Evolutionary conservation across 1,140 invertebrate genomes (phyloP), one percentile per base, ranked within the genome.

Genomic region (Campodea augens): DNA sequence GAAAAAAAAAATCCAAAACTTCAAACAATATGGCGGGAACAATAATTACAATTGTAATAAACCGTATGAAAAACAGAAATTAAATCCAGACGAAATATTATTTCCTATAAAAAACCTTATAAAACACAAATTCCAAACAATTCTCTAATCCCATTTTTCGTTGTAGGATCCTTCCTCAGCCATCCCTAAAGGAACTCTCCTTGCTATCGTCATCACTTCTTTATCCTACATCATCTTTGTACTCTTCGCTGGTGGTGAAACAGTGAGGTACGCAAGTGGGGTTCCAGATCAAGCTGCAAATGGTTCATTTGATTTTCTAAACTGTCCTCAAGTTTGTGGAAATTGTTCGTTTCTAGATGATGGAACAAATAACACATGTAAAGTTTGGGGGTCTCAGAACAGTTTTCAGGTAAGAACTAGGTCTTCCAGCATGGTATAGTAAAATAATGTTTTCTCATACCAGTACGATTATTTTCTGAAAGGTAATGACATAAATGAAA

Each of bases 111-210:
- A n/a, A n/a, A n/a, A n/a, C n/a, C n/a, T n/a, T n/a, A n/a, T n/a
- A n/a, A n/a, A n/a, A n/a, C n/a, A n/a, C n/a, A n/a, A n/a, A n/a
- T n/a, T n/a, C n/a, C n/a, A n/a, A n/a, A n/a, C n/a, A n/a, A n/a
- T n/a, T n/a, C n/a, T n/a, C n/a, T n/a, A n/a, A 13, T 13, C 38
- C 5, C 25, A 4, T 49, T 15, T 23, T 13, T 46, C 24, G 21
- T 58, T 58, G 2, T 57, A 86, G 75, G 84, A 97, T 67, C 85
- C 91, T 4, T 80, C 78, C 0, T 72, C 67, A 21, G 81, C 87
- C 1, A 93, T 91, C 50, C 87, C 87, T 0, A 84, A 84, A 53
- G 88, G 88, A 15, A 91, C 88, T 0, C 64, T 92, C 0, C 66
- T 86, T 4, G 72, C 86, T 0, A 67, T 93, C 2, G 54, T 82